These are phyloP conservation scores for Drosophila meridiana DNA, from an alignment of 2,888 invertebrate species.

Conservation along the genomic window DNA sequence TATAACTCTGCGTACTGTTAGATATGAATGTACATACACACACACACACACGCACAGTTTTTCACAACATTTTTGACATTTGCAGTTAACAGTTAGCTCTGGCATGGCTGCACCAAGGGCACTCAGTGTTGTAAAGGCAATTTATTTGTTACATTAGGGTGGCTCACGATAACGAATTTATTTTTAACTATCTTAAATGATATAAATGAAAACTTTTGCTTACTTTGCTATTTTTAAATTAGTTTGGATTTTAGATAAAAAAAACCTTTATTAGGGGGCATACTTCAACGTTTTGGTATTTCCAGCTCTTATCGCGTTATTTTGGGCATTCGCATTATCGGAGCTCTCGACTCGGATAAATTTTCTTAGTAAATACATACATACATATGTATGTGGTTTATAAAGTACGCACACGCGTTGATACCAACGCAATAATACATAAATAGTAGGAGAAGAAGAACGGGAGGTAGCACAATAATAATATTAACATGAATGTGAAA, in stretches of 20 bases:
- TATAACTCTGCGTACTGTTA: conserved; percentile 9
- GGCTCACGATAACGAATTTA: neutral
- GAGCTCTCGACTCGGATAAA: conserved; percentile 3
- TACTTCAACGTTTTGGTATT: neutral
- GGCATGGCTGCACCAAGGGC: neutral
- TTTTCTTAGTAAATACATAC: conserved; percentile 14
- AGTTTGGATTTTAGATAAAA: neutral
- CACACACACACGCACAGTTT: neutral
- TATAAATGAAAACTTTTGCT: neutral
- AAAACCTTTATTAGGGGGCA: neutral
- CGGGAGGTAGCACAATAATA: conserved; percentile 30
- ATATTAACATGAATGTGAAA: conserved; percentile 70
- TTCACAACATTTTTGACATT: neutral
- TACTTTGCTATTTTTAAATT: neutral
- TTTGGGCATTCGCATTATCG: conserved; percentile 28
- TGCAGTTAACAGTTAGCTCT: conserved; percentile 3
- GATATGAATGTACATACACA: neutral
- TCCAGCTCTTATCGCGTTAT: conserved; percentile 30
- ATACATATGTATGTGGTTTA: neutral
- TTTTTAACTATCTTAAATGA: neutral
- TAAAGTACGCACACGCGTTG: conserved; percentile 3
- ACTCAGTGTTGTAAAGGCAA: neutral
- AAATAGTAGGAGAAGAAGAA: neutral
- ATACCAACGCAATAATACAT: conserved; percentile 23
- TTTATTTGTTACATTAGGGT: conserved; percentile 2